Evolutionary conservation across 2,113 vertebrate species (phyloP), one percentile per base, ranked within the genome.

Genomic region (Phyllostomus hastatus): DNA sequence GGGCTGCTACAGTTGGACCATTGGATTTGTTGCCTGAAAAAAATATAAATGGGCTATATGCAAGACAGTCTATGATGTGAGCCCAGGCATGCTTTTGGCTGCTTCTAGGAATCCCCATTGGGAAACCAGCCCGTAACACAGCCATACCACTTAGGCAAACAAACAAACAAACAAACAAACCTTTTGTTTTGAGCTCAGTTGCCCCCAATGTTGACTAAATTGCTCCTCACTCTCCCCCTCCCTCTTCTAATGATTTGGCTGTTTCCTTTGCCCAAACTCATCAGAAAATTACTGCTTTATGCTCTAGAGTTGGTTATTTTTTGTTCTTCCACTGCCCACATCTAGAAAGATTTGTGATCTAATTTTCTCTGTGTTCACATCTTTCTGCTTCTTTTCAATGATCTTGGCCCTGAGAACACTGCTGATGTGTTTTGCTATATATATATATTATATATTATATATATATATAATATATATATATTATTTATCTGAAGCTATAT

Each of bases 271-370:
- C 76, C 89, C 94, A 82, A 66, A 86, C 35, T 88, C 93, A 91
- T 83, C 94, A 80, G 94, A 91, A 97, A 95, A 91, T 69, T 52
- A 87, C 72, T 57, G 76, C 66, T 97, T 89, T 86, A 75, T 89
- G 57, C 41, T 85, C 88, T 48, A 41, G 61, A 79, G n/a, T 52
- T 91, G 73, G 91, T 79, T 93, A 46, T 81, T 95, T 91, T 82
- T 43, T 52, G 46, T 86, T 91, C 61, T 89, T 91, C 46, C 57
- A n/a, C 22, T 73, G 86, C 69, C 67, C 86, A 93, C 59, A 69
- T 54, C 57, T 88, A 83, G 85, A 94, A 94, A 97, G 93, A 96
- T 94, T 91, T 94, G 86, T 94, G 82, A 94, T 83, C 87, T 93
- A 85, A 90, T 96, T 96, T 96, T 94, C 24, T 38, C 24, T 38